phyloP scores from a whole-genome alignment of 2,113 vertebrate species.

The Prietella phreatophila region DNA sequence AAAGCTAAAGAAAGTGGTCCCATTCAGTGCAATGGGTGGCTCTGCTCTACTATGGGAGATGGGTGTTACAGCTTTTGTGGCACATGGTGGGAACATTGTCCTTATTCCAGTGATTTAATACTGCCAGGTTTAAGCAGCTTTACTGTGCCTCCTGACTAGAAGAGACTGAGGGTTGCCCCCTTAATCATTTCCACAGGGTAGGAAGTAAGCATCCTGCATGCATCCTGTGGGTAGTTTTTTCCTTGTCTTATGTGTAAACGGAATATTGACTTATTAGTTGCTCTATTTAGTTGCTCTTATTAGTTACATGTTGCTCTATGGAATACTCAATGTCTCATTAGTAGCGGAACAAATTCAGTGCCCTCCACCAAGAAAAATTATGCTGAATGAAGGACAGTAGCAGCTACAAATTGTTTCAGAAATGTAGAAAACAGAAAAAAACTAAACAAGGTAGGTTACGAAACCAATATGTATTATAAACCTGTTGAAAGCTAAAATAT shows the following conservation, averaged over 20 bases:
- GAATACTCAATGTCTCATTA: conserved; percentile 9
- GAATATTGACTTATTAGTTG: not conserved
- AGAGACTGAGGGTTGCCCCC: conserved; percentile 48
- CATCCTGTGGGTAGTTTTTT: conserved; percentile 13
- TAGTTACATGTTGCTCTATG: not conserved
- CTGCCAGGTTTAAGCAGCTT: conserved; percentile 39
- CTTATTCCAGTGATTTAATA: conserved; percentile 60
- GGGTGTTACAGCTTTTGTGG: conserved; percentile 68
- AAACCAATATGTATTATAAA: not conserved
- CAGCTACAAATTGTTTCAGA: not conserved
- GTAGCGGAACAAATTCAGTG: not conserved
- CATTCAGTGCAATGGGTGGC: conserved; percentile 64
- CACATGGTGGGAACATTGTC: conserved; percentile 71
- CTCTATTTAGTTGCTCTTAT: no score
- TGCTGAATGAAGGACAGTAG: not conserved
- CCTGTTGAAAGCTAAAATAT: not conserved
- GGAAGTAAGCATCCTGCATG: conserved; percentile 18
- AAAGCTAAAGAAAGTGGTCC: conserved; percentile 62
- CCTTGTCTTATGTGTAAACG: not conserved
- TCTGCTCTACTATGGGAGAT: conserved; percentile 60
- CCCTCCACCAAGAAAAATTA: not conserved
- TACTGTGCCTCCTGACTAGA: conserved; percentile 51
- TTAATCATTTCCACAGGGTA: conserved; percentile 30
- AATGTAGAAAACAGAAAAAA: not conserved
- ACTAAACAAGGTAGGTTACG: not conserved